phyloP scores from a whole-genome alignment of 2,797 vertebrate genomes.

The Tokudaia muenninki region DNA sequence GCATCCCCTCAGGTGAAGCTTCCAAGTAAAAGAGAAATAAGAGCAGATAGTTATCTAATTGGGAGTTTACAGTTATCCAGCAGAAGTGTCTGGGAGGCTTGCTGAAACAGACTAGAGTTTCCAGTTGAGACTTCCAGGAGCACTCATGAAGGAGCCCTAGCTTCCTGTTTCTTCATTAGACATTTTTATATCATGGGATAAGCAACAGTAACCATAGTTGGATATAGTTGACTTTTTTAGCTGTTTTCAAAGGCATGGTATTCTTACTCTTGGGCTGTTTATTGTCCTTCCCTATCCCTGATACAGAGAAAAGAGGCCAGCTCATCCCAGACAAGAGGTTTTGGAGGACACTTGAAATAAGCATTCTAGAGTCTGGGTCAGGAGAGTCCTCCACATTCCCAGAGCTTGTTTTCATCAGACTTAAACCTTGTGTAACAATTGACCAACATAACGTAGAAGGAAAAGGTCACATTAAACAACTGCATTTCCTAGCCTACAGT shows the following conservation, averaged over 20 bases:
- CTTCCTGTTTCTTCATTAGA: not conserved
- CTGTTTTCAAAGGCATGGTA: not conserved
- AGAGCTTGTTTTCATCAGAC: not conserved
- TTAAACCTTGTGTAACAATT: not conserved
- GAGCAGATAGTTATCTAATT: not conserved
- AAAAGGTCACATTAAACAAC: not conserved
- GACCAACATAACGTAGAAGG: not conserved
- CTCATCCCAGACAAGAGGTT: not conserved
- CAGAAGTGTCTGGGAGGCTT: not conserved
- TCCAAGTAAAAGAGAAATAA: not conserved
- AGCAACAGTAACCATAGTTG: not conserved
- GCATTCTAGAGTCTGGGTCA: not conserved
- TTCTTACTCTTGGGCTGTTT: not conserved
- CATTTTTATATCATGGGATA: not conserved
- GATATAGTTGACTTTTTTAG: not conserved
- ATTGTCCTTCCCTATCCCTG: not conserved
- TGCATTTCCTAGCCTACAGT: not conserved
- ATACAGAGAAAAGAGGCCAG: not conserved
- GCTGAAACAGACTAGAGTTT: not conserved
- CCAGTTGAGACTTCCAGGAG: not conserved
- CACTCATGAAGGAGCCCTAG: not conserved
- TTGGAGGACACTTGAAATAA: not conserved
- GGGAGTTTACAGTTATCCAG: not conserved
- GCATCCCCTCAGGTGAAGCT: not conserved
- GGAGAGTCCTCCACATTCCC: not conserved